These are phyloP conservation scores for Zapornia atra DNA, from an alignment of 2,113 vertebrate species.

Conservation along the genomic window DNA sequence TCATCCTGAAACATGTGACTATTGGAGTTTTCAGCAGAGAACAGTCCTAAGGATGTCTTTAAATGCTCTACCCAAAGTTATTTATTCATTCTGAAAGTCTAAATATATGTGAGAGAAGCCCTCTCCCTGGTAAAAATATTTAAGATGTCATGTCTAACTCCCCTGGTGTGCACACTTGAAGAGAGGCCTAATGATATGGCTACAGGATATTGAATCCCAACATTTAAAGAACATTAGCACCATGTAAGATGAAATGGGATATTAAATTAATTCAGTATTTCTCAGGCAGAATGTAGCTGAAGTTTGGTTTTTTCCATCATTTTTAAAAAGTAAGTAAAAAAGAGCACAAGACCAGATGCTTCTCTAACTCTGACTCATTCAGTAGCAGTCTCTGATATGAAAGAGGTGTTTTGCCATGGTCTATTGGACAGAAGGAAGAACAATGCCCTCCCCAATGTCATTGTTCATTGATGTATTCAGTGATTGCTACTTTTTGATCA, in stretches of 20 bases:
- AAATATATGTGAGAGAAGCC: not conserved
- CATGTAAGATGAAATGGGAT: not conserved
- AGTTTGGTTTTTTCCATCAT: not conserved
- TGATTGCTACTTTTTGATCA: not conserved
- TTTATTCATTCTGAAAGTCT: not conserved
- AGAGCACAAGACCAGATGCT: not conserved
- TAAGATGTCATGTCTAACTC: not conserved
- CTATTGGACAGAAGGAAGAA: conserved; percentile 23
- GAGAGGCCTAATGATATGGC: not conserved
- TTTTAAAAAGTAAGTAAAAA: not conserved
- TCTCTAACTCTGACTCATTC: not conserved
- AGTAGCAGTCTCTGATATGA: not conserved
- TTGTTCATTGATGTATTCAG: conserved; percentile 45
- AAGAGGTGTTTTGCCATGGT: conserved; percentile 27
- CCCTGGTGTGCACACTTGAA: not conserved
- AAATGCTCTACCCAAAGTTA: not conserved
- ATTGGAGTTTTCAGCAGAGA: not conserved
- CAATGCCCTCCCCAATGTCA: not conserved
- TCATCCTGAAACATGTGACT: not conserved
- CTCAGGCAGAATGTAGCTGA: not conserved
- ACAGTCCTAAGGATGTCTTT: not conserved
- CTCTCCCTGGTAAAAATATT: not conserved
- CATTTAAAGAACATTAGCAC: not conserved
- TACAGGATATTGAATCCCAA: not conserved
- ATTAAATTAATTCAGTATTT: not conserved